Evolutionary conservation across 2,888 invertebrate species (phyloP).

Genomic region (Arctia plantaginis): DNA sequence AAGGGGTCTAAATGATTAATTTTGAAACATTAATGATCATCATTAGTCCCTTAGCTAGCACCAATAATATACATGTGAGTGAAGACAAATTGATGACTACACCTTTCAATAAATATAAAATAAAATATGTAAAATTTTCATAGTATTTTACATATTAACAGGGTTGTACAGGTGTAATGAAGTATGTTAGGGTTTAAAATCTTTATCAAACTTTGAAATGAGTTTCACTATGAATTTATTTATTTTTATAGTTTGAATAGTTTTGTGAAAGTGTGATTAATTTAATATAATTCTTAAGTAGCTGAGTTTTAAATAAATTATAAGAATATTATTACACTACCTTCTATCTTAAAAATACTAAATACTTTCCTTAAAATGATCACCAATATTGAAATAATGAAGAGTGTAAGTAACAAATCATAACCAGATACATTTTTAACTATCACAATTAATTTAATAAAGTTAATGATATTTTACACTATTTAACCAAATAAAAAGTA

Average conservation of each 20-base stretch:
- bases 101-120: not conserved
- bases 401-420: conserved; percentile 23
- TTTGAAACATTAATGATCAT: not conserved
- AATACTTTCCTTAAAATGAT: not conserved
- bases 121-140: not conserved
- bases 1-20: not conserved
- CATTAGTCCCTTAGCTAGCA: not conserved
- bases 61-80: not conserved
- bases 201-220: not conserved
- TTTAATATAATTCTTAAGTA: not conserved
- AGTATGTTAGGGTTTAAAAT: not conserved
- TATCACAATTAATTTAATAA: not conserved
- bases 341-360: not conserved
- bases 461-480: not conserved
- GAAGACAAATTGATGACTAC: not conserved
- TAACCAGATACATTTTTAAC: conserved; percentile 41
- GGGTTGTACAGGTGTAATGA: not conserved
- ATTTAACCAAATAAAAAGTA: conserved; percentile 38
- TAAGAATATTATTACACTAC: not conserved
- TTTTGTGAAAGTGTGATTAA: not conserved
- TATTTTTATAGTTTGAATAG: not conserved
- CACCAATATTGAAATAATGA: not conserved
- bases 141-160: not conserved
- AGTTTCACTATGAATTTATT: not conserved
- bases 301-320: not conserved